Percentiles rank a stretch among this genome's conserved stretches.
These are phyloP conservation scores for Gobio gobio DNA, from an alignment of 2,113 vertebrate species.

Conservation along the genomic window DNA sequence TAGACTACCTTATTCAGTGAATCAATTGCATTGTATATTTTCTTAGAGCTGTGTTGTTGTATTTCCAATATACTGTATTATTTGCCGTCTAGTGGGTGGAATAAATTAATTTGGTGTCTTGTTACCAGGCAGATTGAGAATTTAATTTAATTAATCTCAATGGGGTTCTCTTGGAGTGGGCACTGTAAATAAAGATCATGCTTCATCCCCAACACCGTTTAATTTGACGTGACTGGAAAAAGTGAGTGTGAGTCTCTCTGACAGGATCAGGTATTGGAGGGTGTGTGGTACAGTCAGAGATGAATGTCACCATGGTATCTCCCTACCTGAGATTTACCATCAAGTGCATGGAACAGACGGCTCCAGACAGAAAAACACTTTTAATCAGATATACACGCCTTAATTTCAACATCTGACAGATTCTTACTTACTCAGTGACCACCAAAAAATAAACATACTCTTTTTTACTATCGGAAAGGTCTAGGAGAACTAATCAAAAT, in stretches of 20 bases:
- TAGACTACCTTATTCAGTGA: background rate
- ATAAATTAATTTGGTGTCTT: background rate
- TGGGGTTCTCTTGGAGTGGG: constrained; percentile 17
- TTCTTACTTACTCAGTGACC: constrained; percentile 65
- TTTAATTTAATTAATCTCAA: background rate
- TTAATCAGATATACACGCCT: constrained; percentile 61
- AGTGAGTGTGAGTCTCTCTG: constrained; percentile 63
- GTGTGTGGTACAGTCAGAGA: constrained; percentile 66
- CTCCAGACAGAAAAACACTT: constrained; percentile 65
- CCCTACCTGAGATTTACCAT: constrained; percentile 72
- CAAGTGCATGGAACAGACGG: constrained; percentile 59
- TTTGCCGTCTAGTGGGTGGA: background rate
- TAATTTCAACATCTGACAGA: constrained; percentile 66
- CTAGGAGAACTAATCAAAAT: constrained; percentile 68
- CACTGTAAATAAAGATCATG: constrained; percentile 65
- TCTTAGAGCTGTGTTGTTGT: background rate
- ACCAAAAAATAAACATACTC: constrained; percentile 66
- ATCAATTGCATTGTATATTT: background rate
- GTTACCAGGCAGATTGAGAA: background rate
- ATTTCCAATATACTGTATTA: background rate
- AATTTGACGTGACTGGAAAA: constrained; percentile 75
- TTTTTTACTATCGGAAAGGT: constrained; percentile 66
- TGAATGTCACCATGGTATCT: constrained; percentile 68
- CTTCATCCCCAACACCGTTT: constrained; percentile 67
- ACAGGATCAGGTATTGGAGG: constrained; percentile 62